These are phyloP conservation scores for Sebastes trivittatus DNA, from an alignment of 2,797 vertebrate species.

Conservation along the genomic window DNA sequence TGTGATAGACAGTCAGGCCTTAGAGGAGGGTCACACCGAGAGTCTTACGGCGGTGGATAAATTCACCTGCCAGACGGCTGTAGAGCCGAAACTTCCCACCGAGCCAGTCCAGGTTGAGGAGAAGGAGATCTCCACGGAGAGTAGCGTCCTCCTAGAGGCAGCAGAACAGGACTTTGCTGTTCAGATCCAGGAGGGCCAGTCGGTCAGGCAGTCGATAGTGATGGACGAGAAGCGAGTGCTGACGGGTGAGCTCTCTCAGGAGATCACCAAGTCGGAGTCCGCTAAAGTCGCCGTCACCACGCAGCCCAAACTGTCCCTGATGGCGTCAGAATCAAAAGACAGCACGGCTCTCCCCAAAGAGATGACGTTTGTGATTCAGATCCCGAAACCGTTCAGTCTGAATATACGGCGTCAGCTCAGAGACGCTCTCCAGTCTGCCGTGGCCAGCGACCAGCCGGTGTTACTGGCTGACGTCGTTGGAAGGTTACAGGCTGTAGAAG, in stretches of 20 bases:
- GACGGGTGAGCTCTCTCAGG: constrained; percentile 77
- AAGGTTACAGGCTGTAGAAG: constrained; percentile 80
- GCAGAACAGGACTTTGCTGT: constrained; percentile 86
- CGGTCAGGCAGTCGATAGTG: constrained; percentile 86
- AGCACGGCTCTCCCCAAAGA: constrained; percentile 84
- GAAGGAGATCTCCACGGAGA: constrained; percentile 84
- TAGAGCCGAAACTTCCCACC: constrained; percentile 81
- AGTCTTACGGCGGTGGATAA: constrained; percentile 73
- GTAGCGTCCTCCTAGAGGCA: constrained; percentile 75
- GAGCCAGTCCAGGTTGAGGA: constrained; percentile 80
- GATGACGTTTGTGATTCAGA: constrained; percentile 79
- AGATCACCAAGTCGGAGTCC: constrained; percentile 71
- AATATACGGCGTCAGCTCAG: constrained; percentile 85
- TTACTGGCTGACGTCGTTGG: constrained; percentile 87
- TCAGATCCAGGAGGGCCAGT: constrained; percentile 87
- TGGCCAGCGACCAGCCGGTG: constrained; percentile 84
- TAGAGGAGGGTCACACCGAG: constrained; percentile 82
- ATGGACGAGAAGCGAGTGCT: constrained; percentile 86
- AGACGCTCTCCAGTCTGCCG: constrained; percentile 84
- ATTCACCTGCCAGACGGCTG: constrained; percentile 65
- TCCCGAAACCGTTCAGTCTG: constrained; percentile 78
- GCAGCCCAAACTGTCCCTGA: constrained; percentile 74
- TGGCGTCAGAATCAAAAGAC: constrained; percentile 78
- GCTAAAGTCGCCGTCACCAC: constrained; percentile 60
- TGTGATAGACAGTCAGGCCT: constrained; percentile 74